Percentiles rank a stretch among this genome's conserved stretches.
Evolutionary conservation across 2,797 vertebrate genomes (phyloP).

Genomic region (Muraenolepis orangiensis): DNA sequence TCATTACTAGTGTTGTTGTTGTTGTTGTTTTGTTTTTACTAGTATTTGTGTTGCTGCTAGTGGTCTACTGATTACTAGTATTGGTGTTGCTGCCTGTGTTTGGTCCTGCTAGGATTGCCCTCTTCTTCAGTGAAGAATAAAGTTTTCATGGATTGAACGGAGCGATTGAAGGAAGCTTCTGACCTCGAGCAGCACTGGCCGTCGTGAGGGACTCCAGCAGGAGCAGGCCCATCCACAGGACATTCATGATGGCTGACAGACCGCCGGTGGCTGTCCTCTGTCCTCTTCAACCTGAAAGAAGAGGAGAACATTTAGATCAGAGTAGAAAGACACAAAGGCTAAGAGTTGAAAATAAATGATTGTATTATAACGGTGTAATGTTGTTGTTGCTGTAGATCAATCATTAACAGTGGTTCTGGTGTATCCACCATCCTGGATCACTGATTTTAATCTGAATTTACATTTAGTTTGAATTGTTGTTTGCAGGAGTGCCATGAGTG

Average conservation of each 20-base stretch:
- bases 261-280: neutral
- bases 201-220: conserved; percentile 53
- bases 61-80: no score
- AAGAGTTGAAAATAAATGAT: no score
- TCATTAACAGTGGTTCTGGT: neutral
- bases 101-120: no score
- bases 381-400: neutral
- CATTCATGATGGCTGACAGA: conserved; percentile 42
- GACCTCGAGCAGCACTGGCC: conserved; percentile 60
- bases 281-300: conserved; percentile 34
- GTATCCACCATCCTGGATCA: neutral
- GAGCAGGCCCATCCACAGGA: conserved; percentile 44
- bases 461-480: no score
- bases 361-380: no score
- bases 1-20: no score
- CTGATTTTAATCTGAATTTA: no score
- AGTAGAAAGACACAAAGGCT: neutral
- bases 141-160: neutral
- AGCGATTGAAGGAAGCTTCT: conserved; percentile 12
- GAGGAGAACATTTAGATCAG: neutral
- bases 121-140: neutral
- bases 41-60: neutral
- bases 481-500: no score
- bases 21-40: neutral
- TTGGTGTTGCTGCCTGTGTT: no score